Percentiles rank a stretch among this genome's conserved stretches.
These are phyloP conservation scores for Drosophila ustulata DNA, from an alignment of 2,888 invertebrate species.

Conservation along the genomic window DNA sequence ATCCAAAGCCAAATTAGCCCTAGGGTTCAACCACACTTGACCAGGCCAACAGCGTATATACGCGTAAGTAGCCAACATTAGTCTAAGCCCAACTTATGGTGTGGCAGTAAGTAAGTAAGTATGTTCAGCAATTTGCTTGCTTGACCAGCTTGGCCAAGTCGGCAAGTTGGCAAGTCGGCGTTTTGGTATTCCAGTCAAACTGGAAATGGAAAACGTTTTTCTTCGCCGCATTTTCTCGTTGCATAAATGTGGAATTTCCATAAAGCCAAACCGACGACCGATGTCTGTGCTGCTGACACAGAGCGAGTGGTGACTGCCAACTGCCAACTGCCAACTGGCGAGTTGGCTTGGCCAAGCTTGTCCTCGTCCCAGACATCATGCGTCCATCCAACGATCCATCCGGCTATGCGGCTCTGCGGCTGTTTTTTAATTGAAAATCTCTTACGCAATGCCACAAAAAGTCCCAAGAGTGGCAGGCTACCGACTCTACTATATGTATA, in stretches of 20 bases:
- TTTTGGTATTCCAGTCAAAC: conserved; percentile 66
- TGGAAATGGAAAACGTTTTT: conserved; percentile 69
- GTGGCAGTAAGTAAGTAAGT: background rate
- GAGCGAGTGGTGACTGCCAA: conserved; percentile 22
- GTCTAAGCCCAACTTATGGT: conserved; percentile 29
- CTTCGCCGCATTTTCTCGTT: conserved; percentile 72
- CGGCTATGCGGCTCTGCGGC: conserved; percentile 16
- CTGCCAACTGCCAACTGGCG: background rate
- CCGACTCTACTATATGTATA: background rate
- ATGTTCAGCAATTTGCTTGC: conserved; percentile 49
- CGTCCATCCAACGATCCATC: conserved; percentile 8
- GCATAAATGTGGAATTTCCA: conserved; percentile 78
- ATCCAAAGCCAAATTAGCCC: conserved; percentile 3
- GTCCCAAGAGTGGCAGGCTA: conserved; percentile 7
- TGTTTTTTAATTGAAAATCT: conserved; percentile 63
- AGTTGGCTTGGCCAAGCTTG: conserved; percentile 16
- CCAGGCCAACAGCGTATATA: conserved; percentile 4
- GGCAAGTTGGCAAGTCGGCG: conserved; percentile 30
- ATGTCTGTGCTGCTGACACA: conserved; percentile 65
- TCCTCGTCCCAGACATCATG: conserved; percentile 36
- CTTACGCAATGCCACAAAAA: conserved; percentile 63
- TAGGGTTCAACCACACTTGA: conserved; percentile 30
- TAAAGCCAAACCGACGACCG: conserved; percentile 43
- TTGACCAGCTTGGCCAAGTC: conserved; percentile 61
- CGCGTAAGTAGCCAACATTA: conserved; percentile 11